A percentile compares a stretch with the other conserved stretches of the same genome.
phyloP scores from a whole-genome alignment of 2,797 vertebrate species.

The Jordanella pulchra region DNA sequence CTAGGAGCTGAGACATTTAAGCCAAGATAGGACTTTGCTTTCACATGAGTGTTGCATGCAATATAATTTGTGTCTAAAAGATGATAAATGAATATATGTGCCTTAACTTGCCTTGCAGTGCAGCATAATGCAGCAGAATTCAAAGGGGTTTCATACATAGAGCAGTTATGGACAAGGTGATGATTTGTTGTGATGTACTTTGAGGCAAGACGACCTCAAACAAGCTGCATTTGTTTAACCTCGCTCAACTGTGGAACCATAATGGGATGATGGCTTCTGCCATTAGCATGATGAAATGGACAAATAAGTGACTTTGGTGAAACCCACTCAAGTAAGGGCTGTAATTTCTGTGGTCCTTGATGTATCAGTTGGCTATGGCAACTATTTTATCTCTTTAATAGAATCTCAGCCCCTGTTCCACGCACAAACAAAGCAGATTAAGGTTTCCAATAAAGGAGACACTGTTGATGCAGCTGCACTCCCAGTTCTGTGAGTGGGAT shows the following conservation, averaged over 20 bases:
- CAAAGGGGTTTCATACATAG: constrained; percentile 61
- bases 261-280: constrained; percentile 77
- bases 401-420: constrained; percentile 60
- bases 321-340: constrained; percentile 72
- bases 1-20: constrained; percentile 38
- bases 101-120: constrained; percentile 27
- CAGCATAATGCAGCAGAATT: constrained; percentile 61
- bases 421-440: constrained; percentile 76
- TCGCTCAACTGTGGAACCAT: constrained; percentile 73
- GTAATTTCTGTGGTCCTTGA: constrained; percentile 82
- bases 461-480: constrained; percentile 50
- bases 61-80: constrained; percentile 28
- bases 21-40: constrained; percentile 41
- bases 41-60: constrained; percentile 18
- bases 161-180: constrained; percentile 71
- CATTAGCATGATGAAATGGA: constrained; percentile 85
- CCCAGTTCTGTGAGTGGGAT: constrained; percentile 51
- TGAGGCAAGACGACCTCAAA: constrained; percentile 70
- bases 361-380: constrained; percentile 82
- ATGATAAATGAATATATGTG: constrained; percentile 9
- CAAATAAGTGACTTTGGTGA: constrained; percentile 81
- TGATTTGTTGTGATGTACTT: constrained; percentile 73
- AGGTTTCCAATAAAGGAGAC: constrained; percentile 64
- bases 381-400: constrained; percentile 81
- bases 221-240: constrained; percentile 78